Conservation (phyloP, 2,888 invertebrate genomes). For the Papilio elwesi region DNA sequence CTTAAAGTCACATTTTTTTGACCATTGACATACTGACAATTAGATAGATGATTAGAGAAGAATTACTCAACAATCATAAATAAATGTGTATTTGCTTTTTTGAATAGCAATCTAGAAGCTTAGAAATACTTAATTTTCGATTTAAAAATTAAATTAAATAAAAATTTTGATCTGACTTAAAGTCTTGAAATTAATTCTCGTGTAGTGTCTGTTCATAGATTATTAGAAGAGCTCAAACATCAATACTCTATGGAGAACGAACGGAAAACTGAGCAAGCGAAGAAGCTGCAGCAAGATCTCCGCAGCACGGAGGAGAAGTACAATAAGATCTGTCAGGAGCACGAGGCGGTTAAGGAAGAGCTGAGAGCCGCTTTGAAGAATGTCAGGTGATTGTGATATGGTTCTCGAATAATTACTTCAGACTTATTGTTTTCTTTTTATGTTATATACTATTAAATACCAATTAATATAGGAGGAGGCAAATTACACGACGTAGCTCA, state of each 20-base stretch:
- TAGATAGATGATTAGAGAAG: too few species aligned
- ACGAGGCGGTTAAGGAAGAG: constrained; percentile 72
- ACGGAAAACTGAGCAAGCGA: constrained; percentile 82
- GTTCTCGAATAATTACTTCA: constrained; percentile 31
- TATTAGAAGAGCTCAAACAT: constrained; percentile 89
- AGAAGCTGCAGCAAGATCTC: constrained; percentile 80
- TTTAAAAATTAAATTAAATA: background rate
- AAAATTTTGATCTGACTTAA: too few species aligned
- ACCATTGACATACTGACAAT: too few species aligned
- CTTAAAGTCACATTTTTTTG: too few species aligned
- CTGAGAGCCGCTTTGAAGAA: constrained; percentile 82
- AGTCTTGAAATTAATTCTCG: background rate
- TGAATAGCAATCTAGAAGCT: too few species aligned
- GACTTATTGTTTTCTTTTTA: background rate
- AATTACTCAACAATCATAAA: too few species aligned
- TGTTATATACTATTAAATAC: too few species aligned
- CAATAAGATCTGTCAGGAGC: constrained; percentile 59
- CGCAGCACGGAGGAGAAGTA: constrained; percentile 65
- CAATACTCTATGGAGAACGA: constrained; percentile 88
- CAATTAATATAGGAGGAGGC: too few species aligned
- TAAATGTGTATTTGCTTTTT: too few species aligned
- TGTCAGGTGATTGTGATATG: constrained; percentile 68
- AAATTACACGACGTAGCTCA: too few species aligned
- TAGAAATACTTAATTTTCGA: background rate
- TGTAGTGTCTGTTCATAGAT: constrained; percentile 60